phyloP scores from a whole-genome alignment of 2,888 invertebrate species.

The Nebria brevicollis region DNA sequence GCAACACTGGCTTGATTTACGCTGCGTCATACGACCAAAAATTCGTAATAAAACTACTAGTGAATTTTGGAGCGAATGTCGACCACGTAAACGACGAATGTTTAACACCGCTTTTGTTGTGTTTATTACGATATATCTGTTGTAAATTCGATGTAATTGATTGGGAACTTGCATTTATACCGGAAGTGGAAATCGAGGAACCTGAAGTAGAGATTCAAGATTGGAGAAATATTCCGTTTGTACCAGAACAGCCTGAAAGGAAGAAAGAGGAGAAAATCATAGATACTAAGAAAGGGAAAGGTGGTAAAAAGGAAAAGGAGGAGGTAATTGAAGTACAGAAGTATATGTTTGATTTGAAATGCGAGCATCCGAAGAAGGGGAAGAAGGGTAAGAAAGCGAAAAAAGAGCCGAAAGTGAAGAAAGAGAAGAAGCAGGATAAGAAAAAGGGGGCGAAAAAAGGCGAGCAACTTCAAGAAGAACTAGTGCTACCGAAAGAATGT shows the following conservation, averaged over 20 bases:
- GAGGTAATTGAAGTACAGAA: conserved; percentile 28
- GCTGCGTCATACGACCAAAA: conserved; percentile 65
- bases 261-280: not conserved
- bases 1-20: conserved; percentile 68
- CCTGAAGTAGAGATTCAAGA: conserved; percentile 12
- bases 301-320: not conserved
- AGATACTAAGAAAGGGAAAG: not conserved
- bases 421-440: conserved; percentile 18
- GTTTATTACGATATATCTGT: conserved; percentile 62
- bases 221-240: conserved; percentile 11
- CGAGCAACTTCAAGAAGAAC: conserved; percentile 4
- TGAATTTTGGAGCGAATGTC: conserved; percentile 66
- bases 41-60: conserved; percentile 61
- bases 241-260: not conserved
- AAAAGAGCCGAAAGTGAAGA: conserved; percentile 23
- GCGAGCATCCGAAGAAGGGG: conserved; percentile 36
- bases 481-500: conserved; percentile 20
- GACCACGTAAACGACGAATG: conserved; percentile 67
- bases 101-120: conserved; percentile 65
- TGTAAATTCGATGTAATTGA: conserved; percentile 51
- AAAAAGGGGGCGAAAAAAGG: not conserved
- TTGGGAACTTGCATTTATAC: conserved; percentile 61
- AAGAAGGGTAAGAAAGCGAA: conserved; percentile 35
- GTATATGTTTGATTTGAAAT: conserved; percentile 48
- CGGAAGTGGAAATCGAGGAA: conserved; percentile 50